A percentile compares a stretch with the other conserved stretches of the same genome.
Conservation (phyloP, 2,888 invertebrate genomes). For the Melanophora roralis region DNA sequence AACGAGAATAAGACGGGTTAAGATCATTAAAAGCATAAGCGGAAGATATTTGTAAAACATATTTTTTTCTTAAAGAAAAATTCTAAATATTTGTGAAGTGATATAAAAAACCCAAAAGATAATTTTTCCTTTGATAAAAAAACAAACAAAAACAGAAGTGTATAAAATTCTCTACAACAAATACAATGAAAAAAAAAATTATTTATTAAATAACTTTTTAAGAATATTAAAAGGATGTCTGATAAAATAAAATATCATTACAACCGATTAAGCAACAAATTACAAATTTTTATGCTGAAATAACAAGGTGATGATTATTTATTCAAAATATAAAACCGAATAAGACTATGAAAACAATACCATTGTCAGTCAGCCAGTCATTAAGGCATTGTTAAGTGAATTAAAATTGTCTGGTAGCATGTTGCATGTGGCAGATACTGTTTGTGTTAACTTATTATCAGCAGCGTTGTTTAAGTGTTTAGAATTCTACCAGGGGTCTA, state of each 20-base stretch:
- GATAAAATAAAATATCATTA: constrained; percentile 28
- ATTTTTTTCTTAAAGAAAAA: not conserved
- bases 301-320: constrained; percentile 47
- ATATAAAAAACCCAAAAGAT: not conserved
- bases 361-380: not conserved
- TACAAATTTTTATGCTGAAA: constrained; percentile 49
- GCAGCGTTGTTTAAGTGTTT: constrained; percentile 30
- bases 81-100: not conserved
- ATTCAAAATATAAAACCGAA: not conserved
- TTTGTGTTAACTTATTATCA: constrained; percentile 23
- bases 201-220: not conserved
- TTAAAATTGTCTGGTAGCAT: constrained; percentile 26
- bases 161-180: not conserved
- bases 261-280: constrained; percentile 52
- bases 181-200: not conserved
- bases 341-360: constrained; percentile 16
- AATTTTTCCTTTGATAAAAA: too few relatives aligned
- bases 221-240: not conserved
- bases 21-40: constrained; percentile 53
- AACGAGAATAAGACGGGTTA: constrained; percentile 61
- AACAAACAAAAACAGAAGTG: not conserved
- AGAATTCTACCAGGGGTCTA: constrained; percentile 38
- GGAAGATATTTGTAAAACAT: not conserved
- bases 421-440: not conserved
- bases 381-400: constrained; percentile 35